Percentiles rank a stretch among this genome's conserved stretches.
phyloP scores from a whole-genome alignment of 2,888 invertebrate species.

The Sarcophaga caerulescens region DNA sequence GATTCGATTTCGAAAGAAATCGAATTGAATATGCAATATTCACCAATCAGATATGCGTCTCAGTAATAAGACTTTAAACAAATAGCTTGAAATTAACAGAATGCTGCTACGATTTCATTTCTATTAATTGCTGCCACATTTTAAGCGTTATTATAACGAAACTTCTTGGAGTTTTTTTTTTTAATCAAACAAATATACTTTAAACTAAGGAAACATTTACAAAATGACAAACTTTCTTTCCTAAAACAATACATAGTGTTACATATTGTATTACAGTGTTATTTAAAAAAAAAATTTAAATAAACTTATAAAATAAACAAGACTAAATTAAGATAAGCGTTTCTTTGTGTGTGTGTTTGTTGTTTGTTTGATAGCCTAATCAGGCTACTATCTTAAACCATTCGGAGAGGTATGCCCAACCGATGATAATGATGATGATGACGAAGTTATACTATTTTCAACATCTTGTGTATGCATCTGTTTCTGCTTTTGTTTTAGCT shows the following conservation, averaged over 20 bases:
- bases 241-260: background rate
- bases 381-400: conserved; percentile 62
- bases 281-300: conserved; percentile 17
- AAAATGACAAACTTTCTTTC: conserved; percentile 3
- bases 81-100: no score
- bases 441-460: conserved; percentile 19
- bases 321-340: conserved; percentile 55
- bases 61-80: no score
- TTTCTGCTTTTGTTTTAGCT: background rate
- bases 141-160: no score
- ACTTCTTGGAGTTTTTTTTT: no score
- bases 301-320: conserved; percentile 43
- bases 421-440: background rate
- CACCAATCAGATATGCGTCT: no score
- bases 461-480: background rate
- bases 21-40: no score
- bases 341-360: conserved; percentile 35
- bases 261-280: background rate
- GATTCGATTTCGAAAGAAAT: no score
- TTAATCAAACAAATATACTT: background rate
- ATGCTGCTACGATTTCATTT: no score
- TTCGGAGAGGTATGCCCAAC: conserved; percentile 44
- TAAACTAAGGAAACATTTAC: conserved; percentile 22
- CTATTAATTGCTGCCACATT: no score
- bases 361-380: background rate